Evolutionary conservation across 2,888 invertebrate species (phyloP).

Genomic region (Alcis repandata): DNA sequence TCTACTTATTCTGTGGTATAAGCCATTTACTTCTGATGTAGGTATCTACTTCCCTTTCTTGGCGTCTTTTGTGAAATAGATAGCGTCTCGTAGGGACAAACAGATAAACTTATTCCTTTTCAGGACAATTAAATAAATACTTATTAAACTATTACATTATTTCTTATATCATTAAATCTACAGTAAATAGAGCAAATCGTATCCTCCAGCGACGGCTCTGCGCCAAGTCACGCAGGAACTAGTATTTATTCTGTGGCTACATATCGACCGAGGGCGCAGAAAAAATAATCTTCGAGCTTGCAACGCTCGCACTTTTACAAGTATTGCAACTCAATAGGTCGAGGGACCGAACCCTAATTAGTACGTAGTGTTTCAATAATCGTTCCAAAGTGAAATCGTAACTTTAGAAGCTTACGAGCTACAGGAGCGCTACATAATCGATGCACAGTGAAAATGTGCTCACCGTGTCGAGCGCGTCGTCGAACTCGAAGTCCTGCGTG

Average conservation of each 20-base stretch:
- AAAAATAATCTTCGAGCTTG: not conserved
- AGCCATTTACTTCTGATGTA: no score
- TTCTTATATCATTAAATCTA: no score
- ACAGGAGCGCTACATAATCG: not conserved
- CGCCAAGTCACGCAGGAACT: slow-evolving; percentile 4
- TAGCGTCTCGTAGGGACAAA: no score
- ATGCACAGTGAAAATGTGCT: slow-evolving; percentile 34
- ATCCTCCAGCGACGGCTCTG: not conserved
- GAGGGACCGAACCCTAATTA: not conserved
- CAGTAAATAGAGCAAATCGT: no score
- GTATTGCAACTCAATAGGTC: not conserved
- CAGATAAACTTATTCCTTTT: no score
- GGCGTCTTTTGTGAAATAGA: no score
- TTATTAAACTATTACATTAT: no score
- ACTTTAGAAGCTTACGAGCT: not conserved
- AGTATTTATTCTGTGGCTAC: not conserved
- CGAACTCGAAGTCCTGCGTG: slow-evolving; percentile 81
- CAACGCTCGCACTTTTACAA: no score
- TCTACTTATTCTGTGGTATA: no score
- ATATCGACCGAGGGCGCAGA: slow-evolving; percentile 29
- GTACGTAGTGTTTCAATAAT: not conserved
- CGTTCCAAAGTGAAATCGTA: not conserved
- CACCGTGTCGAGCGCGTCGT: slow-evolving; percentile 72
- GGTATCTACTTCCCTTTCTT: no score
- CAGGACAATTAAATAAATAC: no score